phyloP scores from a whole-genome alignment of 2,797 vertebrate genomes.

The Microcaecilia unicolor region DNA sequence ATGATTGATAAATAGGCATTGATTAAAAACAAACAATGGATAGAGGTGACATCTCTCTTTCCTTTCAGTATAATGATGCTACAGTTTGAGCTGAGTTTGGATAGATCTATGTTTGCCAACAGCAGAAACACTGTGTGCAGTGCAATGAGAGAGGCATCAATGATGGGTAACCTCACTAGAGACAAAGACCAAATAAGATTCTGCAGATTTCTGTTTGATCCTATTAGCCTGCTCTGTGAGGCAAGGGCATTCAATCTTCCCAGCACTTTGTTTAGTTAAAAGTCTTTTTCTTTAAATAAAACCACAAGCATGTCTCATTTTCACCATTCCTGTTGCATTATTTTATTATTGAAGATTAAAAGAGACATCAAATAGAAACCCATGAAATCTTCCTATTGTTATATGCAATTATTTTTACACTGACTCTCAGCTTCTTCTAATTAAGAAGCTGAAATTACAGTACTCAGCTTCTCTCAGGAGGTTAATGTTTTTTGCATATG shows the following conservation, averaged over 20 bases:
- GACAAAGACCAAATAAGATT: constrained; percentile 16
- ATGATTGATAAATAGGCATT: no score
- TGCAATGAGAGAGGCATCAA: constrained; percentile 5
- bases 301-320: background rate
- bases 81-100: no score
- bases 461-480: constrained; percentile 8
- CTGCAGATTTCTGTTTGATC: constrained; percentile 18
- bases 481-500: constrained; percentile 19
- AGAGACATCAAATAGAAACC: constrained; percentile 1
- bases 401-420: constrained; percentile 1
- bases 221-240: constrained; percentile 8
- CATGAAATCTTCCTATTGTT: constrained; percentile 19
- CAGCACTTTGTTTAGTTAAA: constrained; percentile 14
- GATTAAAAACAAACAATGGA: no score
- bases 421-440: constrained; percentile 24
- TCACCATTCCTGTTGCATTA: constrained; percentile 6
- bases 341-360: background rate
- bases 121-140: constrained; percentile 1
- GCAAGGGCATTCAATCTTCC: constrained; percentile 21
- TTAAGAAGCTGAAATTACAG: constrained; percentile 22
- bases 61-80: no score
- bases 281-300: constrained; percentile 23
- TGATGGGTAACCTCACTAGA: constrained; percentile 11
- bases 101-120: no score
- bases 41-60: no score